A percentile compares a stretch with the other conserved stretches of the same genome.
Evolutionary conservation across 2,888 invertebrate genomes (phyloP).

Genomic region (Ashinkailepas kermadecensis): DNA sequence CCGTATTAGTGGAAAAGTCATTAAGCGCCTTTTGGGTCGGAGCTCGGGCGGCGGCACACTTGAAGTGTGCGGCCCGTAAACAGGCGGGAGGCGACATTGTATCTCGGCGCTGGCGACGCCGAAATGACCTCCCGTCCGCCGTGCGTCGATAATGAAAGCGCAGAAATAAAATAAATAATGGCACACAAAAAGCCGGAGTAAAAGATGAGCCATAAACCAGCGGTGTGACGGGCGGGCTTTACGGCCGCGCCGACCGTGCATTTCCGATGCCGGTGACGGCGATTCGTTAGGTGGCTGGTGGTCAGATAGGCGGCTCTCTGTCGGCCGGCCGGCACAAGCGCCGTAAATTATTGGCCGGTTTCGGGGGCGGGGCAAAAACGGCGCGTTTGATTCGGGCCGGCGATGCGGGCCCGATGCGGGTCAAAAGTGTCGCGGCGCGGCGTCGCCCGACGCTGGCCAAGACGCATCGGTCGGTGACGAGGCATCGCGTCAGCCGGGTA

Average conservation of each 20-base stretch:
- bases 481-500: no score
- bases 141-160: neutral
- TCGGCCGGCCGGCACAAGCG: neutral
- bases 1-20: slow-evolving; percentile 3
- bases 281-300: neutral
- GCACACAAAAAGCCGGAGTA: slow-evolving; percentile 1
- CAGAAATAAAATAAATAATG: slow-evolving; percentile 13
- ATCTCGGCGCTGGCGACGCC: neutral
- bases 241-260: neutral
- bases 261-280: neutral
- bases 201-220: slow-evolving; percentile 15
- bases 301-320: neutral
- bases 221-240: neutral
- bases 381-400: neutral
- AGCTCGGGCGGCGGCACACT: neutral
- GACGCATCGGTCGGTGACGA: neutral
- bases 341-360: neutral
- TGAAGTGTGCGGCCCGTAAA: slow-evolving; percentile 1
- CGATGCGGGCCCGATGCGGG: neutral
- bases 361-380: neutral
- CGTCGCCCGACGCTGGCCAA: neutral
- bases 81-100: slow-evolving; percentile 6
- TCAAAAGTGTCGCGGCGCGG: neutral
- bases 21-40: neutral
- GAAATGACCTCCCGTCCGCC: neutral